Evolutionary conservation across 1,140 invertebrate species (phyloP).

Genomic region (Apis laboriosa): DNA sequence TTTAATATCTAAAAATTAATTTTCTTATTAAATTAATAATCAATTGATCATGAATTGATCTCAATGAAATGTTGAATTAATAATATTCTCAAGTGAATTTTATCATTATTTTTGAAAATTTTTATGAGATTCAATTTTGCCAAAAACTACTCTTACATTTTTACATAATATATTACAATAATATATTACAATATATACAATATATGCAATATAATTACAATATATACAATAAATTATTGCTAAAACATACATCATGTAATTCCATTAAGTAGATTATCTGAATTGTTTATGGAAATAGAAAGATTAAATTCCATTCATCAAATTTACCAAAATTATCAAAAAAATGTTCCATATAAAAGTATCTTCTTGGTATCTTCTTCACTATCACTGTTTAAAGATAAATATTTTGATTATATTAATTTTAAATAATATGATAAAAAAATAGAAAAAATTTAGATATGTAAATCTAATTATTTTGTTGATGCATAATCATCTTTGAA

Average conservation of each 20-base stretch:
- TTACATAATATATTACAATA: background rate
- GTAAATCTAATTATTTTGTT: too few species aligned
- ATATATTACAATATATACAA: constrained; percentile 6
- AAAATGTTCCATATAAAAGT: too few species aligned
- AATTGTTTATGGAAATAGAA: constrained; percentile 43
- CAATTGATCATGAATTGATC: background rate
- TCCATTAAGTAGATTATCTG: constrained; percentile 40
- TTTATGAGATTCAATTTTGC: background rate
- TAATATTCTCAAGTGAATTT: background rate
- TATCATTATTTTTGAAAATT: background rate
- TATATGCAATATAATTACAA: too few species aligned
- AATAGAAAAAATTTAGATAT: too few species aligned
- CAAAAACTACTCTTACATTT: too few species aligned
- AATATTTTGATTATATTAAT: too few species aligned
- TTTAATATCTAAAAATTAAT: background rate
- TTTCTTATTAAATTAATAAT: background rate
- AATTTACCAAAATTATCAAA: too few species aligned
- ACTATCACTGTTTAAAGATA: too few species aligned
- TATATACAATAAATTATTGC: background rate
- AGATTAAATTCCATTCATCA: constrained; percentile 33
- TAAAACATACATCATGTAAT: constrained; percentile 11
- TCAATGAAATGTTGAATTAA: too few species aligned
- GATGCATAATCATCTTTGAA: too few species aligned
- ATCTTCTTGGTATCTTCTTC: too few species aligned
- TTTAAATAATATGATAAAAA: too few species aligned